Percentiles rank a stretch among this genome's conserved stretches.
phyloP scores from a whole-genome alignment of 64 coral and sea anemone species.

The Hydrozoanthus tunicans region DNA sequence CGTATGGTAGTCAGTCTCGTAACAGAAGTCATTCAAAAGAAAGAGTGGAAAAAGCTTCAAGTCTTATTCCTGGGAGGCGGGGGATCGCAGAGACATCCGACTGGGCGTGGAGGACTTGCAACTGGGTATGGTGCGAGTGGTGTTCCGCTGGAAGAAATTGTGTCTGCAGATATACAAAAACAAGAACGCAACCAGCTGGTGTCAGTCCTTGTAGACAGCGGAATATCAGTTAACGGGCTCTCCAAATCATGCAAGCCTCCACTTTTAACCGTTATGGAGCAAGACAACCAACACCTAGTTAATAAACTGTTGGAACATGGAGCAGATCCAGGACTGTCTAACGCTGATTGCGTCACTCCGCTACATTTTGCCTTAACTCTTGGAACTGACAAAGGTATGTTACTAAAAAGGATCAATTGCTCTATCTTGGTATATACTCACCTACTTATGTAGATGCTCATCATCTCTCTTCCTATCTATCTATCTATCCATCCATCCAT shows the following conservation, averaged over 20 bases:
- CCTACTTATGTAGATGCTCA: too few relatives aligned
- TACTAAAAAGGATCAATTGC: neutral
- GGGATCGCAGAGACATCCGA: conserved; percentile 19
- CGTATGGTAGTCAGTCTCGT: conserved; percentile 29
- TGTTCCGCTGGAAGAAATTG: conserved; percentile 68
- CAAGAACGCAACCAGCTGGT: conserved; percentile 33
- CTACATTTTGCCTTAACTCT: conserved; percentile 57
- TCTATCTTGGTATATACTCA: neutral
- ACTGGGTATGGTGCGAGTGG: conserved; percentile 25
- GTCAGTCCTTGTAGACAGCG: conserved; percentile 62
- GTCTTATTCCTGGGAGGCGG: conserved; percentile 80
- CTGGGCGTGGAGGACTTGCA: conserved; percentile 65
- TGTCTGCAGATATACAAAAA: neutral
- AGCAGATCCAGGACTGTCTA: conserved; percentile 35
- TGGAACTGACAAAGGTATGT: conserved; percentile 54
- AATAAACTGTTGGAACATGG: conserved; percentile 50
- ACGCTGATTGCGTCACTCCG: conserved; percentile 19
- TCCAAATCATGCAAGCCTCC: conserved; percentile 41
- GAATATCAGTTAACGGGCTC: conserved; percentile 55
- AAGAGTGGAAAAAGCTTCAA: conserved; percentile 73
- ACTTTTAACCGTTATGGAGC: conserved; percentile 32
- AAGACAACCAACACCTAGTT: conserved; percentile 27
- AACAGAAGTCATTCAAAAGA: conserved; percentile 14
- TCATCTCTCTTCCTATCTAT: too few relatives aligned
- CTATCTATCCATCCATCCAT: too few relatives aligned